A percentile compares a stretch with the other conserved stretches of the same genome.
Evolutionary conservation across 2,797 vertebrate genomes (phyloP).

Genomic region (Streptopelia turtur): DNA sequence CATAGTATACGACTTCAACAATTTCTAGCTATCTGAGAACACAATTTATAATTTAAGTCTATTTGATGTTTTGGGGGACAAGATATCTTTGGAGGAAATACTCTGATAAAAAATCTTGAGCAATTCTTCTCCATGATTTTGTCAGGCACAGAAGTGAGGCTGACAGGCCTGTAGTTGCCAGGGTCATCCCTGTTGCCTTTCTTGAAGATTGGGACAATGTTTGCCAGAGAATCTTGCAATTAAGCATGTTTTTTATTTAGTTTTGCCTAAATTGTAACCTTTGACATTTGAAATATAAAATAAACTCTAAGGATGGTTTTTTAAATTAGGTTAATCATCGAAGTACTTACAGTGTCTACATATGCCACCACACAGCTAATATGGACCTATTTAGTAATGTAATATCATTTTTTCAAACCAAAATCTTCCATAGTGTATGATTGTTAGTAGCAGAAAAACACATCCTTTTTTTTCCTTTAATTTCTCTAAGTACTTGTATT

Average conservation of each 20-base stretch:
- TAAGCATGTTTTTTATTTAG: not conserved
- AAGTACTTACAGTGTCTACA: not conserved
- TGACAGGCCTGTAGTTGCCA: too few relatives aligned
- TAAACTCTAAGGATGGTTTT: not conserved
- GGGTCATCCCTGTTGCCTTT: too few relatives aligned
- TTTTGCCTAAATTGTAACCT: not conserved
- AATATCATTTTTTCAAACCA: not conserved
- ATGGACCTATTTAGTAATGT: not conserved
- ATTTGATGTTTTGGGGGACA: not conserved
- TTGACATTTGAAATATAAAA: not conserved
- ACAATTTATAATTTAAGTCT: not conserved
- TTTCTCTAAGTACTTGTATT: not conserved
- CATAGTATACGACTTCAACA: not conserved
- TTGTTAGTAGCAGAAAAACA: not conserved
- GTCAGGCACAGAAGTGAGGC: too few relatives aligned
- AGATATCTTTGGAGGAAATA: not conserved
- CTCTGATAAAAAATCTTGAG: not conserved
- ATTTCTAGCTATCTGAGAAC: not conserved
- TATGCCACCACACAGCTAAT: not conserved
- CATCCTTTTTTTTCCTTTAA: not conserved
- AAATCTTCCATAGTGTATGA: not conserved
- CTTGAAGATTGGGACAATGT: too few relatives aligned
- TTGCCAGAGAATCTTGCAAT: not conserved
- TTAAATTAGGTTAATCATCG: not conserved
- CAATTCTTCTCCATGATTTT: not conserved